Evolutionary conservation across 2,888 invertebrate genomes (phyloP), one percentile per base, ranked within the genome.

Genomic region (Ormyrus thymus): DNA sequence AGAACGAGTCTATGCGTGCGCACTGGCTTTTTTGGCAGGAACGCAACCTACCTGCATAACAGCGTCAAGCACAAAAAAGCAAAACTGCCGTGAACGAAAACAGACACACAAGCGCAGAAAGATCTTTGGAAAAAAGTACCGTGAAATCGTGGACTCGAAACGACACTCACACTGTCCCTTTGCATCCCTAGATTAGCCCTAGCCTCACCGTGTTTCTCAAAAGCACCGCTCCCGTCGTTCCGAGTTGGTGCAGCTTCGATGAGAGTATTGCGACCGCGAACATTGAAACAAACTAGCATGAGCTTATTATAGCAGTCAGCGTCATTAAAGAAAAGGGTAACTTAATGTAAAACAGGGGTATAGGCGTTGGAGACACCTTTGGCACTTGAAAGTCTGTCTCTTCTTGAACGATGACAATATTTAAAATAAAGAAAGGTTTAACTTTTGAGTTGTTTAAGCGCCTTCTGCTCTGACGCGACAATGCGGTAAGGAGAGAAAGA

Each of bases 361-460:
- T 15, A n/a, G 46, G 13, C 59, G 68, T 46, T 55, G 62, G 48
- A 70, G 62, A 55, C 29, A 46, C 29, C 7, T n/a, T 29, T 29
- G n/a, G 10, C n/a, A 50, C 55, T 50, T 66, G 29, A 50, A 43
- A 46, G 53, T 45, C 11, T 55, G n/a, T 65, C 73, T 64, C 46
- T 29, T 29, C 29, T 68, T 64, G 71, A 78, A 81, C 81, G 64
- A 68, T 81, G 81, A 81, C 81, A 81, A 81, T 81, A 81, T 81
- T 58, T 78, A 58, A 66, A 61, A 46, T 58, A 58, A 77, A 76
- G 48, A 15, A 70, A 48, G n/a, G 8, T 59, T 58, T 15, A 53
- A 43, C 13, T 74, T 66, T 74, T 9, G 73, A 5, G 59, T 75
- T 73, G 48, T 74, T 59, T 64, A 70, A 76, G 75, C 75, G 71